Evolutionary conservation across 2,888 invertebrate genomes (phyloP).

Genomic region (Nephrotoma flavescens): DNA sequence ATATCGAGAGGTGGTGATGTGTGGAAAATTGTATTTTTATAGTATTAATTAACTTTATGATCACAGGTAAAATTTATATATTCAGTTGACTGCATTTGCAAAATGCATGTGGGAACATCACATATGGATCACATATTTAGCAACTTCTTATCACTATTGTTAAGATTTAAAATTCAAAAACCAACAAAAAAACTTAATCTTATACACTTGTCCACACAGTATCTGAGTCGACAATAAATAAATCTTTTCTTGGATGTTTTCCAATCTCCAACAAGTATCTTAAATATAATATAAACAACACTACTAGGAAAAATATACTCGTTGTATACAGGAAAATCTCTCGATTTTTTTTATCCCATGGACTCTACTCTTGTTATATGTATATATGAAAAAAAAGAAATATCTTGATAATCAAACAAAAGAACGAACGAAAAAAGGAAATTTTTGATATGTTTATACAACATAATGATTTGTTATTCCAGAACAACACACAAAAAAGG

Average conservation of each 20-base stretch:
- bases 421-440: not conserved
- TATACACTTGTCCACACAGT: not conserved
- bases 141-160: not conserved
- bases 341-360: not conserved
- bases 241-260: not conserved
- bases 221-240: not conserved
- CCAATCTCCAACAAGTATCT: not conserved
- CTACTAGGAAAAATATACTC: not conserved
- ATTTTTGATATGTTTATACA: not conserved
- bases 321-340: not conserved
- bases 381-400: not conserved
- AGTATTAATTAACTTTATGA: not conserved
- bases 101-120: not conserved
- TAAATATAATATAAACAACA: not conserved
- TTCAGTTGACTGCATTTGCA: not conserved
- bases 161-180: not conserved
- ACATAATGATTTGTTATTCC: not conserved
- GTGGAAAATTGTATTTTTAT: not conserved
- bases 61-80: not conserved
- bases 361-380: not conserved
- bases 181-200: not conserved
- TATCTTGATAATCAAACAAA: not conserved
- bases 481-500: not conserved
- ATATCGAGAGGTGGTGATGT: no score
- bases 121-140: not conserved